Percentiles rank a stretch among this genome's conserved stretches.
Conservation (phyloP, 2,113 vertebrate species). For the Bos taurus region DNA sequence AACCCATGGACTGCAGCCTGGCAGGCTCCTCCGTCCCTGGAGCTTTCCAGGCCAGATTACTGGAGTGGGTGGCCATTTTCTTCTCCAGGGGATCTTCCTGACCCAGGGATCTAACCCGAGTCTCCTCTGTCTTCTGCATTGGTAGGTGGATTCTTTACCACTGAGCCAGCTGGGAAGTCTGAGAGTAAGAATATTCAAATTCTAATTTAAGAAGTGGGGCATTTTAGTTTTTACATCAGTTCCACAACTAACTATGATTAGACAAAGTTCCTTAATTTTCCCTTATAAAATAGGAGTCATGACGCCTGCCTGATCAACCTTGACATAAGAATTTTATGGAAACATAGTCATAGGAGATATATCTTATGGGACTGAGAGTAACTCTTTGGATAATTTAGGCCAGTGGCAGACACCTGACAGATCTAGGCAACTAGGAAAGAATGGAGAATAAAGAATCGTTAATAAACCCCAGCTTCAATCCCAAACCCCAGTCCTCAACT, state of each 20-base stretch:
- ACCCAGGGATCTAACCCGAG: background rate
- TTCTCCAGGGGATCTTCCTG: background rate
- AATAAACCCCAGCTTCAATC: background rate
- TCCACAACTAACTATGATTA: background rate
- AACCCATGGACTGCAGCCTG: background rate
- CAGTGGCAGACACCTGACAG: background rate
- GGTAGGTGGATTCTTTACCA: background rate
- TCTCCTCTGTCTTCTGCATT: background rate
- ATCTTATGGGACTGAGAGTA: background rate
- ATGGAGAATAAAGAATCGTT: background rate
- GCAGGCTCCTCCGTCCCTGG: background rate
- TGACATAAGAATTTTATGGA: background rate
- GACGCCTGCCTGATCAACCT: background rate
- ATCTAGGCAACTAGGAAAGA: background rate
- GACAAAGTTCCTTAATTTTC: background rate
- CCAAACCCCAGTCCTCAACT: background rate
- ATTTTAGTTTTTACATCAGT: background rate
- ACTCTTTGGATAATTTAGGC: background rate
- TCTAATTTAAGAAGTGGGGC: background rate
- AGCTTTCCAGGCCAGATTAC: background rate
- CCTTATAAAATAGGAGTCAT: background rate
- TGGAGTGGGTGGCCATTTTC: background rate
- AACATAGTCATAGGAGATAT: background rate
- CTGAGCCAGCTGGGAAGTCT: background rate
- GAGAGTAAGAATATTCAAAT: background rate